Evolutionary conservation across 2,888 invertebrate species (phyloP), one percentile per base, ranked within the genome.

Genomic region (Pristionchus arcanus): DNA sequence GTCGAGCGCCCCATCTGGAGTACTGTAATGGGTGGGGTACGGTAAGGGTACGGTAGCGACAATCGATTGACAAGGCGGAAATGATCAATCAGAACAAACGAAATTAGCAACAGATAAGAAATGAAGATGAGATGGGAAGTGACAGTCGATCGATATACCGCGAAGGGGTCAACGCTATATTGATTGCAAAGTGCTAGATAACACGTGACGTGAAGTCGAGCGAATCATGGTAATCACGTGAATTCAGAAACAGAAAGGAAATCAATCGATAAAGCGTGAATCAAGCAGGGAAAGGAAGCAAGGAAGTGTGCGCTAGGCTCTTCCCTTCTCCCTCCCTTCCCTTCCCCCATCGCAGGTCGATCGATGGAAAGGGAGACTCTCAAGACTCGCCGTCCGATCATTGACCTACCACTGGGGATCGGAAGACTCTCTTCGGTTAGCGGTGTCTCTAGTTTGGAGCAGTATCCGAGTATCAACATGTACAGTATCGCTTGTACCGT

Each of bases 241-340:
- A 21, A 59, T 31, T 7, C 15, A 34, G 5, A 31, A 71, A 74
- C 37, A 16, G 37, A 15, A 37, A 49, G 42, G 42, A 9, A 74
- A 37, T 2, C 74, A 37, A 74, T 74, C 74, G 74, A 74, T 74
- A 74, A 74, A 74, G 74, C 74, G 74, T 37, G 68, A 13, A 71
- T 34, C 3, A 11, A 71, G 1, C 31, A 34, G 34, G 11, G 25
- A 11, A 28, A 31, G 19, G 13, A 4, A 71, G 1, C 31, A 15
- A 34, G 31, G 31, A 71, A 31, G 16, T 11, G 68, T 21, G 68
- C 34, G 34, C 63, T 7, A 63, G 63, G 7, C 25, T 25, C 11
- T 63, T 25, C 63, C 63, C 28, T 31, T 66, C 34, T 15, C 68
- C 31, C 5, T 13, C 31, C 68, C 68, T 66, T 66, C n/a, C 66